phyloP scores from a whole-genome alignment of 2,797 vertebrate species.

The Choloepus didactylus region DNA sequence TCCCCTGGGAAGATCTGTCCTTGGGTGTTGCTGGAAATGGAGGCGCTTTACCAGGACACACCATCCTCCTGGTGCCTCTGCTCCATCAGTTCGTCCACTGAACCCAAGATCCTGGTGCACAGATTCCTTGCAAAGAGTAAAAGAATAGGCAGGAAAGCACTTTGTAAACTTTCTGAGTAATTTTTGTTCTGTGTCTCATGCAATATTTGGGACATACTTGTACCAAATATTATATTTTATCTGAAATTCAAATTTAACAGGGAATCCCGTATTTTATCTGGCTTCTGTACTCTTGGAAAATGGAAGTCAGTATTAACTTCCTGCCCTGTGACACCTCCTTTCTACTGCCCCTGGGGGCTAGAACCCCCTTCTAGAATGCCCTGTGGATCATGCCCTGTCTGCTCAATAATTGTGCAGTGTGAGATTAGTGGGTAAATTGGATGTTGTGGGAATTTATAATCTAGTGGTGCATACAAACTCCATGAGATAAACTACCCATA shows the following conservation, averaged over 20 bases:
- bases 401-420: background rate
- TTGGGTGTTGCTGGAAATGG: background rate
- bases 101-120: background rate
- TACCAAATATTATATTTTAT: background rate
- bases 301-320: slow-evolving; percentile 7
- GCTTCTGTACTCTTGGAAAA: background rate
- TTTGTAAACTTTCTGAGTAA: background rate
- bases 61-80: background rate
- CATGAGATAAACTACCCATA: slow-evolving; percentile 68
- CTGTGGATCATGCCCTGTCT: background rate
- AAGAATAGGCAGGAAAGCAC: background rate
- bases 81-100: background rate
- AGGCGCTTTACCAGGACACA: too few species aligned
- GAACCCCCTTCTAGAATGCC: background rate
- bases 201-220: background rate
- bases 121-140: background rate
- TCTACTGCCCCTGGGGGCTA: background rate
- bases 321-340: background rate
- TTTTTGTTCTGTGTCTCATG: background rate
- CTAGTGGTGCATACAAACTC: slow-evolving; percentile 63
- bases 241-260: slow-evolving; percentile 15
- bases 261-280: background rate
- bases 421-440: slow-evolving; percentile 33
- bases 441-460: slow-evolving; percentile 72
- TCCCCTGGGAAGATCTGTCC: background rate